Percentiles rank a stretch among this genome's conserved stretches.
These are phyloP conservation scores for Andrena chrysosceles DNA, from an alignment of 2,888 invertebrate genomes.

Conservation along the genomic window DNA sequence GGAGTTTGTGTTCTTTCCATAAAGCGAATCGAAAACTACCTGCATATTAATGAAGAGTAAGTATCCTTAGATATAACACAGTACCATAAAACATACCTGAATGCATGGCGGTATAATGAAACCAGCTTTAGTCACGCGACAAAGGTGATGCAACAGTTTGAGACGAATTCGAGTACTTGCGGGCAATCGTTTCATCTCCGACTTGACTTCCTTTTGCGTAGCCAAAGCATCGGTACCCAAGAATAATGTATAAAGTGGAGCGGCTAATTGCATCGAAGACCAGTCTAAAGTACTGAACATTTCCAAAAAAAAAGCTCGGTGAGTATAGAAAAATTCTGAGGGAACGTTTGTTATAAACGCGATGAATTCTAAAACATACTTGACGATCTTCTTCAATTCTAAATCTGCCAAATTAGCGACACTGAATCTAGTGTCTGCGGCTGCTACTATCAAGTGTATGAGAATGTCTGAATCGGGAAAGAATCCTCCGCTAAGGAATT, in stretches of 20 bases:
- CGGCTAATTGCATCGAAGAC: conserved; percentile 89
- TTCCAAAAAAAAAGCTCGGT: conserved; percentile 11
- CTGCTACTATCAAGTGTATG: conserved; percentile 92
- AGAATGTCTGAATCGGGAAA: conserved; percentile 91
- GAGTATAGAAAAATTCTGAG: conserved; percentile 8
- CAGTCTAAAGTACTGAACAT: conserved; percentile 91
- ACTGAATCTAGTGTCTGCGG: conserved; percentile 95
- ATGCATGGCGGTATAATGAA: conserved; percentile 93
- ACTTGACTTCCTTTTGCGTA: conserved; percentile 85
- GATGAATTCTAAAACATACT: conserved; percentile 84
- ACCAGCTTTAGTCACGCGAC: conserved; percentile 90
- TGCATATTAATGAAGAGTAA: conserved; percentile 78
- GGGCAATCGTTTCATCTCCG: conserved; percentile 91
- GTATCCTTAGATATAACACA: not conserved
- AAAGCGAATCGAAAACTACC: conserved; percentile 95
- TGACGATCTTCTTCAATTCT: conserved; percentile 92
- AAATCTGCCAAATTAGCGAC: conserved; percentile 95
- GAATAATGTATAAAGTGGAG: conserved; percentile 92
- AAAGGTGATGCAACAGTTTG: conserved; percentile 93
- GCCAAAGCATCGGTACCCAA: conserved; percentile 88
- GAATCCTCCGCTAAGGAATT: conserved; percentile 92
- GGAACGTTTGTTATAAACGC: not conserved
- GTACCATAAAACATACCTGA: conserved; percentile 86
- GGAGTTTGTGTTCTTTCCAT: conserved; percentile 93
- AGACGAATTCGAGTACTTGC: conserved; percentile 94